Base-by-base conservation (phyloP, 2,888 invertebrate genomes). In the Steinernema scapterisci region DNA sequence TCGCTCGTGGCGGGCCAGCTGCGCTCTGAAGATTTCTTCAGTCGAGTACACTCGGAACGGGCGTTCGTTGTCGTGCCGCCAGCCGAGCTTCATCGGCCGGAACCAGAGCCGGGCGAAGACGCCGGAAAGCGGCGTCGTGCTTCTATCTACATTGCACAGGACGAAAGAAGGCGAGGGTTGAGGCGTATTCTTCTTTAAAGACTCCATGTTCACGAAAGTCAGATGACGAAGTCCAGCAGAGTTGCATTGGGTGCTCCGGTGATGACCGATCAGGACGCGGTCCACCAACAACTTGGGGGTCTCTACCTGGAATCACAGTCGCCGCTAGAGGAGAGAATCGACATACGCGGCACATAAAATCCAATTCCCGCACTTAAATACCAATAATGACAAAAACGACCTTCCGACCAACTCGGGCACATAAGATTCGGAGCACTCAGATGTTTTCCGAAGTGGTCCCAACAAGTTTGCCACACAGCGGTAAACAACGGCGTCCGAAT, bases 131-230 rank as follows among this genome's bases (percentile, higher is more conserved):
- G 27, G 63, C 27, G 25, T 5, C 23, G 16, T 2, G 25, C 27
- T 27, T 25, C 63, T 63, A 63, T 27, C 63, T 31, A 63, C 63
- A 63, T 25, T 63, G 63, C 27, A 63, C 63, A 63, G 31, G 9
- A 63, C 63, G 38, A 63, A 63, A 2, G 63, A 63, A 16, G 63
- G 63, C 38, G 25, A 25, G 31, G 31, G 31, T 13, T 31, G 63
- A 63, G 31, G 38, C 63, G 19, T 63, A 63, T 63, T 31, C 63
- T 63, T 63, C 63, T 63, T 63, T 63, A 63, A 25, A 63, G 63
- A 63, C 63, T 63, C 63, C 63, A 63, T 63, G 23, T 63, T 63
- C 63, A n/a, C 63, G 63, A 63, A 63, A 63, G 31, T 63, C 63
- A 31, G 63, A 63, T 63, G 63, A 63, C 27, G 63, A 31, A 27